phyloP scores from a whole-genome alignment of 1,140 invertebrate genomes.

The Hyles euphorbiae region DNA sequence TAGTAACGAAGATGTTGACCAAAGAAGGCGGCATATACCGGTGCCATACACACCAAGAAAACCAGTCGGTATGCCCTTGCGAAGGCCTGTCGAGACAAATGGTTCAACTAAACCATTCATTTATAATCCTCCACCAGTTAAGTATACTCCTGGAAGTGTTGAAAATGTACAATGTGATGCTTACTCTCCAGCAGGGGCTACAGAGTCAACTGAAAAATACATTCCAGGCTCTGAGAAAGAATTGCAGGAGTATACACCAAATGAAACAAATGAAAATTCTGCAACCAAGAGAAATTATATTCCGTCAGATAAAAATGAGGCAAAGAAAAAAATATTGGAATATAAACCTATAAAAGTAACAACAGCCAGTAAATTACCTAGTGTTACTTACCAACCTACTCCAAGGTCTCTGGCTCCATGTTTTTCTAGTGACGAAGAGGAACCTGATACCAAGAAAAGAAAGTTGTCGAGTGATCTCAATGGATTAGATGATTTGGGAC shows the following conservation, averaged over 20 bases:
- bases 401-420: slow-evolving; percentile 59
- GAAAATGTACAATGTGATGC: slow-evolving; percentile 49
- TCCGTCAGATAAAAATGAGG: slow-evolving; percentile 58
- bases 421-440: slow-evolving; percentile 74
- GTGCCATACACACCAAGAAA: slow-evolving; percentile 72
- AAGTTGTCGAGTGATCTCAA: slow-evolving; percentile 61
- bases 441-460: slow-evolving; percentile 60
- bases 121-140: slow-evolving; percentile 52
- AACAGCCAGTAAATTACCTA: slow-evolving; percentile 32
- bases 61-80: slow-evolving; percentile 55
- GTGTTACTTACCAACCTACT: slow-evolving; percentile 62
- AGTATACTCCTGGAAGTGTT: slow-evolving; percentile 61
- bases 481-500: slow-evolving; percentile 65
- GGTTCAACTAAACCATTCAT: slow-evolving; percentile 53
- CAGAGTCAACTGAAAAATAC: slow-evolving; percentile 55
- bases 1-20: slow-evolving; percentile 51
- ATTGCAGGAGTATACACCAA: slow-evolving; percentile 56
- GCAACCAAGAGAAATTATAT: slow-evolving; percentile 53
- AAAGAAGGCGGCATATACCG: slow-evolving; percentile 65
- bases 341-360: slow-evolving; percentile 59
- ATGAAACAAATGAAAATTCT: slow-evolving; percentile 34
- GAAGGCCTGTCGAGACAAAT: slow-evolving; percentile 50
- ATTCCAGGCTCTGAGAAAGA: slow-evolving; percentile 53
- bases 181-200: slow-evolving; percentile 58
- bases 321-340: slow-evolving; percentile 62